Evolutionary conservation across 2,888 invertebrate species (phyloP), one percentile per base, ranked within the genome.

Genomic region (Leptopilina syphax): DNA sequence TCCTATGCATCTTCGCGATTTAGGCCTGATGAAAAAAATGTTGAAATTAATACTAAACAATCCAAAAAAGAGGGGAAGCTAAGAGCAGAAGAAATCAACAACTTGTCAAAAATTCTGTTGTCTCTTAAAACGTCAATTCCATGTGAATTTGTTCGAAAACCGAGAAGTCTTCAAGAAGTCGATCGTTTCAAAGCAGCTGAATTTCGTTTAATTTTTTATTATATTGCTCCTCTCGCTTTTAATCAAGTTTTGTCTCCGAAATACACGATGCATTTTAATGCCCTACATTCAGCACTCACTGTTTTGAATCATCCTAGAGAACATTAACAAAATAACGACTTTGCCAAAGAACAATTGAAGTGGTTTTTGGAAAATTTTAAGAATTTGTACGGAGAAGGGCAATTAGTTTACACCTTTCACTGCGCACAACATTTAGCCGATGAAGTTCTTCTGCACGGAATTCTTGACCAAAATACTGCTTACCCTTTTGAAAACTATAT

Each of bases 221-320:
- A 86, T 76, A 77, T 81, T 9, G 86, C 85, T 44, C 80, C 83
- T 24, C 65, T 84, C 63, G 77, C 82, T 65, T 76, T 86, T 27
- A 82, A 76, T 18, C n/a, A 76, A 60, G n/a, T 85, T 65, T 27
- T 63, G 6, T 70, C 73, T 63, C 57, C 77, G 54, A 18, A 80
- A 27, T 73, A 79, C n/a, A 82, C 81, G 63, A 68, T 79, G 24
- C 85, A 85, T 81, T 85, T 86, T 77, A 66, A 85, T 47, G 73
- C 80, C n/a, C 76, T 86, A n/a, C 81, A 80, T 78, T 34, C 78
- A 54, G 84, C 82, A 10, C 82, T 85, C 18, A 44, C 82, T 77
- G 78, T 85, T 76, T 79, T 85, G 60, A 83, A 79, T 57, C 44
- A 79, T 77, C 18, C 54, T 34, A 44, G 77, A 63, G 44, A 77